Percentiles rank a stretch among this genome's conserved stretches.
Evolutionary conservation across 2,797 vertebrate genomes (phyloP).

Genomic region (Sebastiscus tertius): DNA sequence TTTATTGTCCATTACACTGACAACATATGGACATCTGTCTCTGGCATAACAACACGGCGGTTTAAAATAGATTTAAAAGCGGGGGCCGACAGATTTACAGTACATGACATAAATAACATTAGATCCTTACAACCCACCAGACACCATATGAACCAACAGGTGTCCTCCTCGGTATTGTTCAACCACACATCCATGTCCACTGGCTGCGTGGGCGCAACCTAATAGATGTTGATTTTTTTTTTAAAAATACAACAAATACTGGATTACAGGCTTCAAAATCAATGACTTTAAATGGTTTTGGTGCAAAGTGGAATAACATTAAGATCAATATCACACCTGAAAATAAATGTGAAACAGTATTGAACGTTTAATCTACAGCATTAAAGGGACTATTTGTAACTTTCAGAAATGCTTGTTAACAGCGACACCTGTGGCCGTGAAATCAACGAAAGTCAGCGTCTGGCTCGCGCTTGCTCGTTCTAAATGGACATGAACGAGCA

Average conservation of each 20-base stretch:
- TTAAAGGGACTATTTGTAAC: too few species aligned
- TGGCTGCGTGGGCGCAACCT: background rate
- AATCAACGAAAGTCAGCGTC: too few species aligned
- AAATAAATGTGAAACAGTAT: background rate
- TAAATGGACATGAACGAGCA: too few species aligned
- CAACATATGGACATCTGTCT: constrained; percentile 21
- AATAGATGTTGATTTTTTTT: background rate
- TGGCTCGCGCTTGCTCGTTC: too few species aligned
- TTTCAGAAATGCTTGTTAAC: too few species aligned
- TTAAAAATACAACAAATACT: background rate
- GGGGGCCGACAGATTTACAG: constrained; percentile 58
- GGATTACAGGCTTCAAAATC: background rate
- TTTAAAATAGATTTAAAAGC: constrained; percentile 55
- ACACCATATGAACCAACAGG: constrained; percentile 28
- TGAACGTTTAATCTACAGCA: background rate
- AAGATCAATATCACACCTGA: too few species aligned
- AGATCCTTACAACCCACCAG: background rate
- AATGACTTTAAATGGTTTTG: background rate
- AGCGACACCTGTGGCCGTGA: too few species aligned
- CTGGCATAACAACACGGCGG: background rate
- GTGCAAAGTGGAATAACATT: background rate
- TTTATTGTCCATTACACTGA: constrained; percentile 49
- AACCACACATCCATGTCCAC: background rate
- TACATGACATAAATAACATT: constrained; percentile 33
- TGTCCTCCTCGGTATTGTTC: background rate